Conservation (phyloP, 2,888 invertebrate species). For the Andricus curvator region DNA sequence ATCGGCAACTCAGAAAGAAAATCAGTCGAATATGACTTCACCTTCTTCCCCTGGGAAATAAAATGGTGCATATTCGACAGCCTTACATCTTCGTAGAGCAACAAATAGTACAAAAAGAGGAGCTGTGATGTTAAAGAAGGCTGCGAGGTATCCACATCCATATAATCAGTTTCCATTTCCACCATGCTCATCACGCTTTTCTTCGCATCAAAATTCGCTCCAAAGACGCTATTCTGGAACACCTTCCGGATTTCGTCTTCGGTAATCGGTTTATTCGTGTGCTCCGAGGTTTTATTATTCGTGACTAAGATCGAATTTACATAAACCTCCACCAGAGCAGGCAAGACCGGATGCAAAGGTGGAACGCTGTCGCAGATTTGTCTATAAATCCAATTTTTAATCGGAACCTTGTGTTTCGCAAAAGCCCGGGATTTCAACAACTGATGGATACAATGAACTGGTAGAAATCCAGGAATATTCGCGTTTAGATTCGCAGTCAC, state of each 20-base stretch:
- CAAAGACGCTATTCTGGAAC: constrained; percentile 88
- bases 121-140: constrained; percentile 91
- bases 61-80: constrained; percentile 85
- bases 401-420: constrained; percentile 96
- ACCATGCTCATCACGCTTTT: constrained; percentile 78
- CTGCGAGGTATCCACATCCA: constrained; percentile 81
- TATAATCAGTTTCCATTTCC: constrained; percentile 81
- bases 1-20: constrained; percentile 95
- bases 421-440: constrained; percentile 95
- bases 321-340: constrained; percentile 95
- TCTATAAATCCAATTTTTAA: constrained; percentile 97
- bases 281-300: constrained; percentile 84
- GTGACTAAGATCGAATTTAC: constrained; percentile 93
- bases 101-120: constrained; percentile 92
- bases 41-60: constrained; percentile 84
- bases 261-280: constrained; percentile 93
- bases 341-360: constrained; percentile 96
- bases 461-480: constrained; percentile 93
- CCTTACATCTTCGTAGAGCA: constrained; percentile 95
- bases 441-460: constrained; percentile 98
- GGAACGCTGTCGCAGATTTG: constrained; percentile 93
- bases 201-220: constrained; percentile 85
- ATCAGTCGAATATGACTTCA: constrained; percentile 91
- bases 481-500: constrained; percentile 94
- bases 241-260: constrained; percentile 93